Evolutionary conservation across 2,888 invertebrate genomes (phyloP).

Genomic region (Pristionchus arcanus): DNA sequence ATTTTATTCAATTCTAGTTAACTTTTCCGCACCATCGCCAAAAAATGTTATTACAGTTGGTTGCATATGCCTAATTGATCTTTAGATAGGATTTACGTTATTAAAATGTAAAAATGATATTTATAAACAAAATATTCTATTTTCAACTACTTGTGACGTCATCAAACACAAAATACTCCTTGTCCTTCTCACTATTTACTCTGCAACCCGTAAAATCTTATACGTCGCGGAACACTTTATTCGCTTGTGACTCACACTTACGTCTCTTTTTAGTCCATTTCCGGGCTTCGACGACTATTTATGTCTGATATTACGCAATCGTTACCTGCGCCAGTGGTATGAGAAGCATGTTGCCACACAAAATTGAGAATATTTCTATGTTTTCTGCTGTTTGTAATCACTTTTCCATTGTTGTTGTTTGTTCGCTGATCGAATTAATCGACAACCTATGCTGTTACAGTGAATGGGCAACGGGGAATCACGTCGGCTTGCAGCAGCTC

Average conservation of each 20-base stretch:
- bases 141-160: too few species aligned
- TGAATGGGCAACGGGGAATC: conserved; percentile 31
- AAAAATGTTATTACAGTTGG: too few species aligned
- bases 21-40: too few species aligned
- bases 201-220: not conserved
- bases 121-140: too few species aligned
- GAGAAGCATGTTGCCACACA: not conserved
- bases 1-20: too few species aligned
- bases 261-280: not conserved
- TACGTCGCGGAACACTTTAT: not conserved
- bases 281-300: not conserved
- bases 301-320: not conserved
- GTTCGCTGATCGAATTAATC: not conserved
- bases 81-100: too few species aligned
- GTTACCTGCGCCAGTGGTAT: not conserved
- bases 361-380: not conserved
- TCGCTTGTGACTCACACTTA: not conserved
- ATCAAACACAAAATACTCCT: not conserved
- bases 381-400: not conserved
- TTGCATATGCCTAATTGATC: too few species aligned
- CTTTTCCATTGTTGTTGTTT: not conserved
- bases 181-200: not conserved
- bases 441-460: not conserved
- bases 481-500: not conserved
- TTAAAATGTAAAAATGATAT: too few species aligned